phyloP scores from a whole-genome alignment of 1,140 invertebrate species.

The Gryon sp. region DNA sequence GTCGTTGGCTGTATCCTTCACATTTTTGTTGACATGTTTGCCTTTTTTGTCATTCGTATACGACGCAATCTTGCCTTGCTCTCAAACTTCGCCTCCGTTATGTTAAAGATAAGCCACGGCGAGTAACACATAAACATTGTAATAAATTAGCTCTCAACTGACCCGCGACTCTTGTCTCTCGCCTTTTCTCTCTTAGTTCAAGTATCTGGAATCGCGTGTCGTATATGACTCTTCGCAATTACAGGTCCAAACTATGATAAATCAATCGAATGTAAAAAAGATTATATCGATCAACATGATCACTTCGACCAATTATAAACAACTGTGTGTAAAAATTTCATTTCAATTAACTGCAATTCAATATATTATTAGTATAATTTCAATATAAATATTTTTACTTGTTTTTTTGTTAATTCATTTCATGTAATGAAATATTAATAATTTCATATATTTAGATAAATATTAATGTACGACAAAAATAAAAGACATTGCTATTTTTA shows the following conservation, averaged over 20 bases:
- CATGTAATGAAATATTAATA: no score
- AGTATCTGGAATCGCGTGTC: conserved; percentile 69
- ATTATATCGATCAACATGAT: neutral
- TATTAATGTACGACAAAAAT: no score
- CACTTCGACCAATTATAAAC: conserved; percentile 9
- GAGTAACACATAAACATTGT: conserved; percentile 79
- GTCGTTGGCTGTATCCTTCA: conserved; percentile 37
- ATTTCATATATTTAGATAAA: no score
- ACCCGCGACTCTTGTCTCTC: conserved; percentile 75
- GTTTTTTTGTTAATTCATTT: no score
- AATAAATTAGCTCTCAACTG: conserved; percentile 79
- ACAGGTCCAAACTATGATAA: conserved; percentile 64
- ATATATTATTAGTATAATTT: no score
- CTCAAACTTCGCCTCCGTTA: conserved; percentile 65
- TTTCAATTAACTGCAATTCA: no score
- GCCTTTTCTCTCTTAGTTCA: conserved; percentile 67
- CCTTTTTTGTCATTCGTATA: conserved; percentile 50
- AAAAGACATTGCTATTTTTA: no score
- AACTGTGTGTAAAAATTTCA: no score
- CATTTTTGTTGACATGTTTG: conserved; percentile 54
- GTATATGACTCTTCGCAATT: conserved; percentile 63
- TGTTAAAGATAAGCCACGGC: conserved; percentile 66
- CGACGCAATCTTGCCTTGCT: conserved; percentile 62
- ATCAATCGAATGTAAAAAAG: no score
- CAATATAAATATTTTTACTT: no score